Conservation (phyloP, 2,797 vertebrate species). For the Trichosurus vulpecula region DNA sequence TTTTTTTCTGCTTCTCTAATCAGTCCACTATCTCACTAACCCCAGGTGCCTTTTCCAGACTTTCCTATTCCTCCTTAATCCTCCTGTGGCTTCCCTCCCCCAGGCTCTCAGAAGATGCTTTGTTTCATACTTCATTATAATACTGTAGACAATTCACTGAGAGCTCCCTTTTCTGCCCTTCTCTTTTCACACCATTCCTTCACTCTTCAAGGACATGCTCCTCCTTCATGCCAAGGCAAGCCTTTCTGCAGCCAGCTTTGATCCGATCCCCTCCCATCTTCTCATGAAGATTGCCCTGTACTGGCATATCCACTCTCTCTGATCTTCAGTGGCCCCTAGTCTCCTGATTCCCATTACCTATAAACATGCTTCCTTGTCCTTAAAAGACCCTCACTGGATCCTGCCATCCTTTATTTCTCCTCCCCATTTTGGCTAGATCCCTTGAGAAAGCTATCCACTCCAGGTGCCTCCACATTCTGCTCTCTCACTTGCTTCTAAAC, state of each 20-base stretch:
- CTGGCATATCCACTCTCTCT: neutral
- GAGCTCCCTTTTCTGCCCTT: neutral
- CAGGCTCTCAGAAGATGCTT: too few relatives aligned
- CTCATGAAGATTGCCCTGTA: too few relatives aligned
- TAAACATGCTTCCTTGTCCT: neutral
- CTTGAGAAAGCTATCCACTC: neutral
- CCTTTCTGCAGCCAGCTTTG: neutral
- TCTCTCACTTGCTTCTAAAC: neutral
- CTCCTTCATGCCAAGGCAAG: too few relatives aligned
- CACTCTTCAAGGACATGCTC: neutral
- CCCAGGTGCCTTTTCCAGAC: too few relatives aligned
- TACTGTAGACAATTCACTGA: neutral
- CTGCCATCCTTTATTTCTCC: neutral
- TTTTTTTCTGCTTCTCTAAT: too few relatives aligned
- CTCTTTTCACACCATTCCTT: neutral
- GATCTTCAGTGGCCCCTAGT: too few relatives aligned
- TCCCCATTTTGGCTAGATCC: neutral
- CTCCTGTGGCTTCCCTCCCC: too few relatives aligned
- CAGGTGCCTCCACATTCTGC: too few relatives aligned
- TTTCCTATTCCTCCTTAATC: too few relatives aligned
- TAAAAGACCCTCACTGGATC: neutral
- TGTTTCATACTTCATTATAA: neutral
- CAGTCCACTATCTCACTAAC: too few relatives aligned
- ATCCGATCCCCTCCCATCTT: neutral
- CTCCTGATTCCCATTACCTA: neutral